These are phyloP conservation scores for Sprattus sprattus DNA, from an alignment of 2,113 vertebrate species.

Conservation along the genomic window DNA sequence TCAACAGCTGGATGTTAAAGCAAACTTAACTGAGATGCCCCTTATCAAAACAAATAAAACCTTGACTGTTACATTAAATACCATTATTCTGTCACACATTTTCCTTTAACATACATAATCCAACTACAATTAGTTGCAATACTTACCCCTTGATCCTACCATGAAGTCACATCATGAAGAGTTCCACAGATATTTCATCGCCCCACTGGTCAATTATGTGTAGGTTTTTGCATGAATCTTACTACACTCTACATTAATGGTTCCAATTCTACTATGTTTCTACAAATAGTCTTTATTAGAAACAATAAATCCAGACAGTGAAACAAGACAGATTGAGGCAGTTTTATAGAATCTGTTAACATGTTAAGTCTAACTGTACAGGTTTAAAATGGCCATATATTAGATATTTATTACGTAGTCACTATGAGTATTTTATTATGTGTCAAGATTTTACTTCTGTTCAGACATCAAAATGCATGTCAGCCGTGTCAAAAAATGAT, in stretches of 20 bases:
- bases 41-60: neutral
- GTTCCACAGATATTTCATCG: neutral
- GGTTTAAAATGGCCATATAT: neutral
- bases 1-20: neutral
- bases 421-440: slow-evolving; percentile 9
- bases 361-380: neutral
- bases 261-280: slow-evolving; percentile 4
- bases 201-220: neutral
- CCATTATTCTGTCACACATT: neutral
- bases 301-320: slow-evolving; percentile 35
- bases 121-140: neutral
- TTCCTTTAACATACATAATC: neutral
- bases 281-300: slow-evolving; percentile 19
- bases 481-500: slow-evolving; percentile 26
- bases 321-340: slow-evolving; percentile 25
- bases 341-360: slow-evolving; percentile 29
- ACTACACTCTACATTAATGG: neutral
- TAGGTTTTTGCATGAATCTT: neutral
- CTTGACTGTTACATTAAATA: neutral
- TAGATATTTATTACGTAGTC: slow-evolving; percentile 11
- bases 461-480: slow-evolving; percentile 31
- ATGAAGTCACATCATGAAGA: neutral
- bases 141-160: neutral
- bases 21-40: neutral
- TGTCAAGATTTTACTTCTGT: slow-evolving; percentile 25